Evolutionary conservation across 1,140 invertebrate species (phyloP).

Genomic region (Pinna nobilis): DNA sequence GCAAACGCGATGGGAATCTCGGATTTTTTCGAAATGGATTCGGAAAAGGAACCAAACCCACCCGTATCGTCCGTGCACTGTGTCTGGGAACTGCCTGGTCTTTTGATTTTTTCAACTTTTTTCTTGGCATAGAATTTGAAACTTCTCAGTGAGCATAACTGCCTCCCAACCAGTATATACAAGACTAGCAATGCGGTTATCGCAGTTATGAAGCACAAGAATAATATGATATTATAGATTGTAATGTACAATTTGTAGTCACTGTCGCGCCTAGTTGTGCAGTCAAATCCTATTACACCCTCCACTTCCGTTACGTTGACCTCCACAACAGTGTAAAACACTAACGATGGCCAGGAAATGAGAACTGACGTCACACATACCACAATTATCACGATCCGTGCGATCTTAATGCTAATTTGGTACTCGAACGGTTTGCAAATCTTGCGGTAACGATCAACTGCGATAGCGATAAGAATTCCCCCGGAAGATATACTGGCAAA

Average conservation of each 20-base stretch:
- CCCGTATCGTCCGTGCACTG: constrained; percentile 9
- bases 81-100: constrained; percentile 1
- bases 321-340: constrained; percentile 32
- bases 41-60: background rate
- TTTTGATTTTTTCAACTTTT: background rate
- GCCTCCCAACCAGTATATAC: constrained; percentile 29
- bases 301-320: constrained; percentile 34
- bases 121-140: constrained; percentile 32
- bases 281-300: constrained; percentile 31
- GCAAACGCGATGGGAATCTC: background rate
- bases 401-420: constrained; percentile 35
- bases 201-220: constrained; percentile 16
- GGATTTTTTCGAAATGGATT: background rate
- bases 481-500: constrained; percentile 41
- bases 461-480: constrained; percentile 43
- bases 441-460: constrained; percentile 48
- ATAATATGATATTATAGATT: constrained; percentile 28
- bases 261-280: constrained; percentile 30
- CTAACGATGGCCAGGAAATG: constrained; percentile 41
- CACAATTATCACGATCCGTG: constrained; percentile 32
- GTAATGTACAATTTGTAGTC: constrained; percentile 29
- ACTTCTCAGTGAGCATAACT: constrained; percentile 23
- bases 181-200: constrained; percentile 23
- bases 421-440: constrained; percentile 47
- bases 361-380: constrained; percentile 17